phyloP scores from a whole-genome alignment of 37 sponge, comb jelly and placozoan species.

The Mnemiopsis leidyi region DNA sequence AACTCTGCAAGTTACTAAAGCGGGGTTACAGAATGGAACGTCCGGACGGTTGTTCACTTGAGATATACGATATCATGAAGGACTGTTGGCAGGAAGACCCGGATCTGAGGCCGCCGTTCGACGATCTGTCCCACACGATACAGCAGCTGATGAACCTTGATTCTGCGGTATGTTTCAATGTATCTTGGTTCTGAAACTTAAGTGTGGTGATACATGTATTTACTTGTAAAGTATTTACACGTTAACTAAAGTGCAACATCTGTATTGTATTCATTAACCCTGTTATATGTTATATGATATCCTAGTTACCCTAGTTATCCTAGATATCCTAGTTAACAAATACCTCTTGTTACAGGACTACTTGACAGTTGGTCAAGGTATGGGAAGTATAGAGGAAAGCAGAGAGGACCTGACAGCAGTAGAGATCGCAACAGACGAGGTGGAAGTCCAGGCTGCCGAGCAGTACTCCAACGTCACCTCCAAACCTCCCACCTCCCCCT shows the following conservation, averaged over 20 bases:
- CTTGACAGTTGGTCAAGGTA: conserved; percentile 40
- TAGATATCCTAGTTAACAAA: too few relatives aligned
- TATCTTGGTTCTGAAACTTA: too few relatives aligned
- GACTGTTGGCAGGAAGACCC: conserved; percentile 63
- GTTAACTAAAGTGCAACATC: too few relatives aligned
- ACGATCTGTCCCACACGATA: conserved; percentile 48
- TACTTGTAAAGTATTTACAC: too few relatives aligned
- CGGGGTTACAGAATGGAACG: conserved; percentile 34
- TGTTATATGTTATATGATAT: too few relatives aligned
- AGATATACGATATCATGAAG: conserved; percentile 64
- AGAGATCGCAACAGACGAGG: neutral
- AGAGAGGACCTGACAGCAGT: neutral
- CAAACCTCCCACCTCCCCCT: neutral
- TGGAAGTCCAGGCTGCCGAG: conserved; percentile 22
- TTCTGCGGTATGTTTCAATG: neutral
- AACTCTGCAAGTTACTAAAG: conserved; percentile 43
- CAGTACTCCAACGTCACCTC: conserved; percentile 35
- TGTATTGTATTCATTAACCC: too few relatives aligned
- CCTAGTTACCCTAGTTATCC: too few relatives aligned
- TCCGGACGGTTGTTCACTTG: conserved; percentile 54
- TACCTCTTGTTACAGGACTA: conserved; percentile 43
- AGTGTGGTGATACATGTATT: too few relatives aligned
- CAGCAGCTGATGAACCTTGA: conserved; percentile 52
- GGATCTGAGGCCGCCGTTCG: conserved; percentile 40
- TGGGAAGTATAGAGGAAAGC: neutral